Evolutionary conservation across 1,140 invertebrate species (phyloP).

Genomic region (Hycleus cichorii): DNA sequence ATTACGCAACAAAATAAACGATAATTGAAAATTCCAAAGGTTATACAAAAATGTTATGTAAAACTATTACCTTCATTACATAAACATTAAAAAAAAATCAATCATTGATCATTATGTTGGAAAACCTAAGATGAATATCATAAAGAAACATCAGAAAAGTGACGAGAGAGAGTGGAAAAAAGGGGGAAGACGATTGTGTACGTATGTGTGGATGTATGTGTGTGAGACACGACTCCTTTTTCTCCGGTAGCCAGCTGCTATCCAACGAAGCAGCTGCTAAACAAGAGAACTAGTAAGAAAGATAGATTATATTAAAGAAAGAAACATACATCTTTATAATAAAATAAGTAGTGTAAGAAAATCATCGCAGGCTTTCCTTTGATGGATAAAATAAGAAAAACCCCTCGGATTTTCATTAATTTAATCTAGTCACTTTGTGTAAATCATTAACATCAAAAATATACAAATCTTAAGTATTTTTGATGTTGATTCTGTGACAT

Average conservation of each 20-base stretch:
- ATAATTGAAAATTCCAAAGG: no score
- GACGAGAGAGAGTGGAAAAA: no score
- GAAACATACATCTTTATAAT: neutral
- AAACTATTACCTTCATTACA: no score
- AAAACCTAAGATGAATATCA: no score
- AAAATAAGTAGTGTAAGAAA: neutral
- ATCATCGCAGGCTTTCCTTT: neutral
- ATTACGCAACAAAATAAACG: no score
- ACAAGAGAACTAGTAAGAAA: slow-evolving; percentile 4
- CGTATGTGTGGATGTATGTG: no score
- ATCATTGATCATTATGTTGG: no score
- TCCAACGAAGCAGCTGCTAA: slow-evolving; percentile 12
- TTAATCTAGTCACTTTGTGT: slow-evolving; percentile 12
- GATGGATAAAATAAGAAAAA: neutral
- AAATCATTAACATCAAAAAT: neutral
- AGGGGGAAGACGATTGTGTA: no score
- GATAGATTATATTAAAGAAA: slow-evolving; percentile 1
- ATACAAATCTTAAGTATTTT: neutral
- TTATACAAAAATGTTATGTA: no score
- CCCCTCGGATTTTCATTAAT: slow-evolving; percentile 11
- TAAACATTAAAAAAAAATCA: no score
- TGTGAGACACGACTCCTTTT: neutral
- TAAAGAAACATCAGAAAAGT: no score
- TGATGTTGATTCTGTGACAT: neutral
- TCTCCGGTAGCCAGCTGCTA: slow-evolving; percentile 14